Evolutionary conservation across 2,888 invertebrate genomes (phyloP).

Genomic region (Caenorhabditis sulstoni): DNA sequence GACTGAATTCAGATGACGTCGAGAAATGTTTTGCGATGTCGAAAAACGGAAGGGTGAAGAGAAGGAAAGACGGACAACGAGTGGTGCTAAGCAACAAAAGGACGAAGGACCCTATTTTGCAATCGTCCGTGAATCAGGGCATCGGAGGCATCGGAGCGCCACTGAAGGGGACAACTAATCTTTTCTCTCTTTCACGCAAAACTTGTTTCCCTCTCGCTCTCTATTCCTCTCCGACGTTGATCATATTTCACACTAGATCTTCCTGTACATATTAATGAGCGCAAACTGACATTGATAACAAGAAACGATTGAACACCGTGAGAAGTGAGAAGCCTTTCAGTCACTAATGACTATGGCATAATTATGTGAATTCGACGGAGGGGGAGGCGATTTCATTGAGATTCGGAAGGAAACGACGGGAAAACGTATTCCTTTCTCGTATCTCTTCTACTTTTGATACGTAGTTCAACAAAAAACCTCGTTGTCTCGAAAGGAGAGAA

Average conservation of each 20-base stretch:
- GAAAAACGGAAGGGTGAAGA: background rate
- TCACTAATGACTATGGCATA: too few relatives aligned
- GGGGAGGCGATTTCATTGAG: background rate
- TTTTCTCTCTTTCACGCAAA: constrained; percentile 11
- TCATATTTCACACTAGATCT: background rate
- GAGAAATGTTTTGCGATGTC: constrained; percentile 11
- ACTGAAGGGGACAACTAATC: constrained; percentile 26
- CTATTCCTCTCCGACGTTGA: constrained; percentile 11
- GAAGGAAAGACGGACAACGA: constrained; percentile 9
- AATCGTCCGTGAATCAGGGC: constrained; percentile 12
- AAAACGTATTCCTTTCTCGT: background rate
- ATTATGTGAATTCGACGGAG: background rate
- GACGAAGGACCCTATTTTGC: constrained; percentile 13
- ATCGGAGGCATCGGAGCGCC: constrained; percentile 2
- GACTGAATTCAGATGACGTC: constrained; percentile 23
- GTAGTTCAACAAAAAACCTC: constrained; percentile 6
- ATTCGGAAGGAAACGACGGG: background rate
- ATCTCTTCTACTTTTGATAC: background rate
- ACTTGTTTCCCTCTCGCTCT: constrained; percentile 23
- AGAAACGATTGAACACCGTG: background rate
- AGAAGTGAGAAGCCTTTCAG: background rate
- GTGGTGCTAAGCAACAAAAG: background rate
- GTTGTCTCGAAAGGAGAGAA: background rate
- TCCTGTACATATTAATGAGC: constrained; percentile 31
- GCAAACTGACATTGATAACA: constrained; percentile 11